Evolutionary conservation across 2,797 vertebrate species (phyloP).

Genomic region (Enteromius afrohamiltoni): DNA sequence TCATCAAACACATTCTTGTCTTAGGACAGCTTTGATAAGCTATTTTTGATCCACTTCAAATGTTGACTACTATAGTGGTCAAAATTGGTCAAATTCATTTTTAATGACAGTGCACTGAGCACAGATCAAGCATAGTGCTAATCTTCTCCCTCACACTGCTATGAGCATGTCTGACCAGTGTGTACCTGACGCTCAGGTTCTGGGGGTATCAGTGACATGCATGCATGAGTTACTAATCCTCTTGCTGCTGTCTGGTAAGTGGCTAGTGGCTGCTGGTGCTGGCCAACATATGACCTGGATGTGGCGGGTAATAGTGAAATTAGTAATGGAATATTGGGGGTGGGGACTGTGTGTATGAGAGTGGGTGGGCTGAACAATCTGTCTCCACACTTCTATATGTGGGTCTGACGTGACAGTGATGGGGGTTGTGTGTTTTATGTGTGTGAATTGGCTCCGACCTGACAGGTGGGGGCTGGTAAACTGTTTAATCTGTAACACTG

Average conservation of each 20-base stretch:
- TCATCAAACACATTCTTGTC: too few species aligned
- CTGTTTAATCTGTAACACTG: background rate
- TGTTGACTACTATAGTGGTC: too few species aligned
- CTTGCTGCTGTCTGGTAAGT: background rate
- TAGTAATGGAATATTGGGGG: slow-evolving; percentile 7
- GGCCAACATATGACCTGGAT: background rate
- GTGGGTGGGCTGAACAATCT: slow-evolving; percentile 39
- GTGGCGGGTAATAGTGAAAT: background rate
- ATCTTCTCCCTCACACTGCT: background rate
- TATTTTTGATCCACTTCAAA: too few species aligned
- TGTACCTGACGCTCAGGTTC: background rate
- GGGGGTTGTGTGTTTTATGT: slow-evolving; percentile 16
- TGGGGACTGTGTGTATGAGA: slow-evolving; percentile 35
- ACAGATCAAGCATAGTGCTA: background rate
- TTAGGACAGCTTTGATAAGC: too few species aligned
- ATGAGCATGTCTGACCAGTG: background rate
- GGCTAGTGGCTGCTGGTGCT: slow-evolving; percentile 9
- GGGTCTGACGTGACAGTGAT: background rate
- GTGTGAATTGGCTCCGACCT: background rate
- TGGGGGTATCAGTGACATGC: slow-evolving; percentile 21
- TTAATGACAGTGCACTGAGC: background rate
- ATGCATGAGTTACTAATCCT: slow-evolving; percentile 22
- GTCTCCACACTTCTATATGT: background rate
- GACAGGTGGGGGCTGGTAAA: slow-evolving; percentile 1
- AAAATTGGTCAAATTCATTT: background rate